Evolutionary conservation across 2,888 invertebrate species (phyloP), one percentile per base, ranked within the genome.

Genomic region (Phlogophora meticulosa): DNA sequence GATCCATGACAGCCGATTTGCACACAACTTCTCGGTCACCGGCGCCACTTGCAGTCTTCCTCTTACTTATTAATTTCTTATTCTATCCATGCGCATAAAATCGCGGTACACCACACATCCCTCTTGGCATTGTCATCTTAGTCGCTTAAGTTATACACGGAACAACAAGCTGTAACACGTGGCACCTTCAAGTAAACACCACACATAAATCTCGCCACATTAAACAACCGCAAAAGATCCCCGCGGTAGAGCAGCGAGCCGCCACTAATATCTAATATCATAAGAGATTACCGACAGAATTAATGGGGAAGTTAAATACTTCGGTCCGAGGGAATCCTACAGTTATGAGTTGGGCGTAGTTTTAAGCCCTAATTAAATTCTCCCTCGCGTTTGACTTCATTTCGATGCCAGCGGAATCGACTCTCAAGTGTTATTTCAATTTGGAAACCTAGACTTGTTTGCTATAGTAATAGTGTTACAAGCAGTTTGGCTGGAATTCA

Each of bases 291-390:
- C 66, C 56, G 66, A 78, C 62, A 59, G 59, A 76, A 81, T 72
- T 70, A 79, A 77, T 74, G 45, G 63, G 28, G 48, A 66, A 83
- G 74, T 82, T 67, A 67, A 83, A 81, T 71, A 75, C 72, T 72
- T 63, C 40, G 32, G 65, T 72, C 75, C 63, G 62, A 56, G 56
- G 51, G 62, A 36, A 70, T 62, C 67, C 81, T 55, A 24, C 56
- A 36, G 71, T 73, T 83, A 75, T 82, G 73, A 83, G 80, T 66
- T 70, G 55, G 55, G n/a, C 48, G 67, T 58, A 76, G 73, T 71
- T 77, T 68, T 65, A 72, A 80, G 64, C 65, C 53, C 65, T 82
- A 73, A 75, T 82, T 73, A 77, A 83, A 82, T 73, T 52, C 60
- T 55, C 67, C 28, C 63, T 71, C 71, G 67, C 74, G 55, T 72